Percentiles rank a stretch among this genome's conserved stretches.
Evolutionary conservation across 1,140 invertebrate genomes (phyloP).

Genomic region (Ostrea denselamellosa): DNA sequence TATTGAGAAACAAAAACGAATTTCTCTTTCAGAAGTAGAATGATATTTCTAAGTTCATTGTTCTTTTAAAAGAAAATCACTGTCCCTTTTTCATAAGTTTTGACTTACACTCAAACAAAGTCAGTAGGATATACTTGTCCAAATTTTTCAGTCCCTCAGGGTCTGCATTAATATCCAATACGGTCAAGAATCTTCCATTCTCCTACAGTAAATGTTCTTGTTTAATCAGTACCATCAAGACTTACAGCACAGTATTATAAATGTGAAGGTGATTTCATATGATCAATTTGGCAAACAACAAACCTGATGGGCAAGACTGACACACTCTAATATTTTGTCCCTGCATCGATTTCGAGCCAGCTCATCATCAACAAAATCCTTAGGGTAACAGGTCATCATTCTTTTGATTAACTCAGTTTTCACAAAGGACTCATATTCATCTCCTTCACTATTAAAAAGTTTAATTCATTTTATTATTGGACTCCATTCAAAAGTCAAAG

Average conservation of each 20-base stretch:
- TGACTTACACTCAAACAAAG: conserved; percentile 78
- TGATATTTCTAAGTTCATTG: too few relatives aligned
- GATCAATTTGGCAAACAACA: not conserved
- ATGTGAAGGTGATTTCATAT: not conserved
- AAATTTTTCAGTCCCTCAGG: conserved; percentile 74
- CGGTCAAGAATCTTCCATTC: conserved; percentile 74
- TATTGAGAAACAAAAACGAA: too few relatives aligned
- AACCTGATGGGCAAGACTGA: conserved; percentile 65
- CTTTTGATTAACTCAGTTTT: conserved; percentile 77
- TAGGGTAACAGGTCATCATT: conserved; percentile 74
- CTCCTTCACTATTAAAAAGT: conserved; percentile 58
- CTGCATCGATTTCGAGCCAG: conserved; percentile 64
- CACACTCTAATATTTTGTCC: conserved; percentile 76
- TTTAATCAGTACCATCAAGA: not conserved
- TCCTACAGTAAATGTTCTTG: conserved; percentile 68
- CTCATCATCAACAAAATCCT: conserved; percentile 71
- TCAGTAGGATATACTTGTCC: conserved; percentile 76
- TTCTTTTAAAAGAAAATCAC: too few relatives aligned
- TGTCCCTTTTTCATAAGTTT: not conserved
- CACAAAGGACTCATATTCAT: conserved; percentile 75
- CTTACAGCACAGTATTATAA: too few relatives aligned
- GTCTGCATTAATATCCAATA: conserved; percentile 74
- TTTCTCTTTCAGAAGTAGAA: too few relatives aligned
- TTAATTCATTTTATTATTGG: too few relatives aligned
- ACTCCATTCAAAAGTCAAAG: too few relatives aligned